Base-by-base conservation (phyloP, 2,113 vertebrate genomes). In the Thunnus thynnus region DNA sequence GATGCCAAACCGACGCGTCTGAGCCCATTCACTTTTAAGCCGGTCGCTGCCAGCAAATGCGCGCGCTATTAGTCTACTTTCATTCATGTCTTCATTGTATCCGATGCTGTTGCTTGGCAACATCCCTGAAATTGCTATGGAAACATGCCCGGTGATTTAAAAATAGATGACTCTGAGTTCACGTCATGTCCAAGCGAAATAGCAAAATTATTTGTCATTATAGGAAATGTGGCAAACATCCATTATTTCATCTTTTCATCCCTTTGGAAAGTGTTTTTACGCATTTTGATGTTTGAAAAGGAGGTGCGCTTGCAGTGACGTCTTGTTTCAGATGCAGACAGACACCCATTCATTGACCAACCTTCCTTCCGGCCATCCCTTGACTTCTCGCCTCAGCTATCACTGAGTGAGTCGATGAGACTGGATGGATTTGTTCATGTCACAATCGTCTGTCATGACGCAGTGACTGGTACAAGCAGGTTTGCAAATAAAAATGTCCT, bases 91-190 rank as follows among this genome's bases (percentile, higher is more conserved):
- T 93, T 94, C 79, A 87, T 93, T 95, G 94, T 94, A 93, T 95
- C 88, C 82, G 89, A 94, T 91, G 91, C 92, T 95, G 96, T 97
- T 97, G 95, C 96, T 95, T 95, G 96, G 96, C 96, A 97, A 85
- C 94, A 86, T 95, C 93, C 72, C 81, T 89, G 92, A 93, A 92
- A 95, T 95, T 75, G 87, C 94, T 95, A 95, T 95, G 94, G 95
- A 94, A 95, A 95, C 95, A 90, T 92, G 91, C 86, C 90, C 84
- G 72, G 87, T 77, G 86, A 86, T 93, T 92, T 93, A 95, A 94
- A 95, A 94, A 95, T 94, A 94, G 90, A 94, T 86, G 82, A 88
- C 85, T 94, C 86, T 66, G 72, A 84, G 89, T 91, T 93, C 87
- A 88, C 87, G 86, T 93, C 88, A 86, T 93, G 91, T 92, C 89